These are phyloP conservation scores for Stenchaetothrips biformis DNA, from an alignment of 2,888 invertebrate species.

Conservation along the genomic window DNA sequence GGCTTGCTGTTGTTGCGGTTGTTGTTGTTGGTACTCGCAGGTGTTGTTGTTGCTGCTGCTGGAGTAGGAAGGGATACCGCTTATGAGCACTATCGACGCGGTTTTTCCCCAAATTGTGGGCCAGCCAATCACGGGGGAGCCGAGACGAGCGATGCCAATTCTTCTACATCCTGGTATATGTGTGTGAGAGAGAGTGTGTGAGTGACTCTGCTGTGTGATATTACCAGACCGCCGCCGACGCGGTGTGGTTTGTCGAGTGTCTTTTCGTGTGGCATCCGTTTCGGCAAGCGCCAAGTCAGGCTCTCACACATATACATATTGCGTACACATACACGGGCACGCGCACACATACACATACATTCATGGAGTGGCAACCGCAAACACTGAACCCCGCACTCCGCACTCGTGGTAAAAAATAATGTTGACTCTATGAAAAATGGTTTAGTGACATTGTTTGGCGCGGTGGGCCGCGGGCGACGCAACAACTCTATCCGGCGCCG, in stretches of 20 bases:
- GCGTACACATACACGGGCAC: neutral
- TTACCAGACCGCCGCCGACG: too few species aligned
- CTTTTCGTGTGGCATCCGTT: too few species aligned
- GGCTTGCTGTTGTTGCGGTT: neutral
- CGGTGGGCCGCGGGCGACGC: neutral
- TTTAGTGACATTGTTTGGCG: neutral
- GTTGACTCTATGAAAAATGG: neutral
- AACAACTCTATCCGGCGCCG: neutral
- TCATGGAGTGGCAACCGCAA: neutral
- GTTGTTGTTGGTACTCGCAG: neutral
- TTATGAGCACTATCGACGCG: neutral
- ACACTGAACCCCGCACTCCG: neutral
- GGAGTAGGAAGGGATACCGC: neutral
- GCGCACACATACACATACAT: neutral
- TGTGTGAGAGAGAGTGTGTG: too few species aligned
- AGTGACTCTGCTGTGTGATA: too few species aligned
- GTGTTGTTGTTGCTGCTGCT: neutral
- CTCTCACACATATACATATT: neutral
- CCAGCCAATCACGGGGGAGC: neutral
- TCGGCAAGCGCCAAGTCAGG: neutral
- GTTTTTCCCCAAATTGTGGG: neutral
- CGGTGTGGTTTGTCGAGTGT: too few species aligned
- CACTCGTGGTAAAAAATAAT: neutral
- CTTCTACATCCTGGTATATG: too few species aligned
- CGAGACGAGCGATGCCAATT: neutral